Conservation (phyloP, 2,113 vertebrate species). For the Brachyistius frenatus region DNA sequence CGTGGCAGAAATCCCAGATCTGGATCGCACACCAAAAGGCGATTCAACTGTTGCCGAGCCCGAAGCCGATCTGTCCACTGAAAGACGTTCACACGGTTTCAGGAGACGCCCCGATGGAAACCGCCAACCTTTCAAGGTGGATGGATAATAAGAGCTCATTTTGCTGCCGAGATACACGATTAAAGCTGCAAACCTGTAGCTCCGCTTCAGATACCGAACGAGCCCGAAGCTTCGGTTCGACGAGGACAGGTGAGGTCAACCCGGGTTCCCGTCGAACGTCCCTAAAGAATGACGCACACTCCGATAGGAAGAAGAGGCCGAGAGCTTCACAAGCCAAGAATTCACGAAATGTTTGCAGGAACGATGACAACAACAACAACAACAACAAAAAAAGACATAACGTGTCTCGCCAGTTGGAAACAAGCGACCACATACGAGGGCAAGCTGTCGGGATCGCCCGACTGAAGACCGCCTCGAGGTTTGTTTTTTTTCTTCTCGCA, state of each 20-base stretch:
- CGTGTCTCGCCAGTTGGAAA: slow-evolving; percentile 43
- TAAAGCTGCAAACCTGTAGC: slow-evolving; percentile 6
- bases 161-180: too few species aligned
- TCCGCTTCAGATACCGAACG: not conserved
- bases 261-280: not conserved
- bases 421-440: not conserved
- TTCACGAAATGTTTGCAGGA: slow-evolving; percentile 24
- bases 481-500: slow-evolving; percentile 6
- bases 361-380: slow-evolving; percentile 2
- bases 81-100: not conserved
- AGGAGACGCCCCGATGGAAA: not conserved
- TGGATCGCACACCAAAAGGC: slow-evolving; percentile 50
- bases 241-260: not conserved
- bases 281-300: not conserved
- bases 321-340: not conserved
- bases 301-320: not conserved
- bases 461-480: too few species aligned
- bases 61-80: slow-evolving; percentile 55
- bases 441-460: slow-evolving; percentile 16
- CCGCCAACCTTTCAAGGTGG: not conserved
- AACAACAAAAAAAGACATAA: slow-evolving; percentile 29
- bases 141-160: not conserved
- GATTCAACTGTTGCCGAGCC: slow-evolving; percentile 45
- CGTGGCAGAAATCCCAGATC: slow-evolving; percentile 68
- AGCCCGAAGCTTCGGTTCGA: not conserved